Percentiles rank a stretch among this genome's conserved stretches.
Evolutionary conservation across 2,113 vertebrate species (phyloP).

Genomic region (Brachionichthys hirsutus): DNA sequence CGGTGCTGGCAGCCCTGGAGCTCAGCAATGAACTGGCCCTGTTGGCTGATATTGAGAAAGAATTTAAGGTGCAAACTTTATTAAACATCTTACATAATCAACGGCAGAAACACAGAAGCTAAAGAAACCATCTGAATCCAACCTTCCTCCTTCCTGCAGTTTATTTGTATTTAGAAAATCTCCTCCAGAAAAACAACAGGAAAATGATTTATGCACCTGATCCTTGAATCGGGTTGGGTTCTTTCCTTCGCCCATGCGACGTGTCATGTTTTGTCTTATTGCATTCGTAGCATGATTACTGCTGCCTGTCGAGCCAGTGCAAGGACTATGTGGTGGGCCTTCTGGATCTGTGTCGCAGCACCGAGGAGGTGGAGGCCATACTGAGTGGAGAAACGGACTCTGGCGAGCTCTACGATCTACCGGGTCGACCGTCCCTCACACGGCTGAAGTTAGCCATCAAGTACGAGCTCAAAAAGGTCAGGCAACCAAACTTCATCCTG

Average conservation of each 20-base stretch:
- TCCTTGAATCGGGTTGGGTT: too few relatives aligned
- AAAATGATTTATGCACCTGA: too few relatives aligned
- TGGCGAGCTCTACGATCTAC: slow-evolving; percentile 73
- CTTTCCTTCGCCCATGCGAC: not conserved
- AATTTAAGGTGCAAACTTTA: slow-evolving; percentile 88
- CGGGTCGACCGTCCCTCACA: slow-evolving; percentile 85
- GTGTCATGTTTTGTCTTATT: not conserved
- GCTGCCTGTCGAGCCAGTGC: slow-evolving; percentile 94
- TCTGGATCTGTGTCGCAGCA: slow-evolving; percentile 95
- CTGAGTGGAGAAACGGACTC: slow-evolving; percentile 87
- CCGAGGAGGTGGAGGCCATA: slow-evolving; percentile 97
- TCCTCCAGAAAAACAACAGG: too few relatives aligned
- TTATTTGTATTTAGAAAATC: too few relatives aligned
- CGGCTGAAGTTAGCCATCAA: slow-evolving; percentile 96
- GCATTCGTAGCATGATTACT: slow-evolving; percentile 87
- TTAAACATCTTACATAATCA: not conserved
- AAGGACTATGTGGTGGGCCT: slow-evolving; percentile 98
- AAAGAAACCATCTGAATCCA: not conserved
- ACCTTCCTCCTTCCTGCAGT: too few relatives aligned
- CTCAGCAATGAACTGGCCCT: slow-evolving; percentile 95
- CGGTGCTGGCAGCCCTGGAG: slow-evolving; percentile 93
- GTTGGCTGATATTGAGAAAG: slow-evolving; percentile 96
- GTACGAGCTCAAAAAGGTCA: slow-evolving; percentile 97
- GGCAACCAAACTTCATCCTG: not conserved
- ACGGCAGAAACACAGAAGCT: not conserved